Percentiles rank a stretch among this genome's conserved stretches.
phyloP scores from a whole-genome alignment of 2,888 invertebrate genomes.

The Polyploca ridens region DNA sequence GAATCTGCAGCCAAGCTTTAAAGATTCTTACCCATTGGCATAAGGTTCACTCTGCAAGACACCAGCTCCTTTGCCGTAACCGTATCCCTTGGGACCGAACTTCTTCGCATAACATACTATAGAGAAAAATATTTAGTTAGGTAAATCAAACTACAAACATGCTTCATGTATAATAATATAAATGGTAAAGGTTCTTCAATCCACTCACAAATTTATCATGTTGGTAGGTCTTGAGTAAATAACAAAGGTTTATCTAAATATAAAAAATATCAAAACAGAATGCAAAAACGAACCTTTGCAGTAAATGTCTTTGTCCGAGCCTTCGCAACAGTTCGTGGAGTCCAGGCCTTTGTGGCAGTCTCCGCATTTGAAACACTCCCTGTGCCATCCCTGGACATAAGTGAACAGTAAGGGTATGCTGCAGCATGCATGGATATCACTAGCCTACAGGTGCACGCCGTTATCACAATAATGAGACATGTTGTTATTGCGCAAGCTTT shows the following conservation, averaged over 20 bases:
- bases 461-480: conserved; percentile 65
- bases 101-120: conserved; percentile 97
- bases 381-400: conserved; percentile 93
- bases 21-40: conserved; percentile 89
- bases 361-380: conserved; percentile 96
- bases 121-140: conserved; percentile 65
- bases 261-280: conserved; percentile 18
- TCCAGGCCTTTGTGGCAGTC: conserved; percentile 94
- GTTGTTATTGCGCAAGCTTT: conserved; percentile 60
- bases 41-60: conserved; percentile 95
- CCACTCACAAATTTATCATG: neutral
- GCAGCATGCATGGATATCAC: conserved; percentile 63
- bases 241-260: neutral
- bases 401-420: conserved; percentile 65
- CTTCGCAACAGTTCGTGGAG: conserved; percentile 96
- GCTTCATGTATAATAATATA: conserved; percentile 22
- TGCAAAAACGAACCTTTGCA: conserved; percentile 92
- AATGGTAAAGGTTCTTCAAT: conserved; percentile 8
- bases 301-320: conserved; percentile 97
- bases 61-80: conserved; percentile 98
- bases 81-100: conserved; percentile 99
- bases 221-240: neutral
- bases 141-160: conserved; percentile 39
- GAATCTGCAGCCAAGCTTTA: conserved; percentile 59
- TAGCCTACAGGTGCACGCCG: conserved; percentile 58